Conservation (phyloP, 2,797 vertebrate species). For the Scomberomorus guttatus region DNA sequence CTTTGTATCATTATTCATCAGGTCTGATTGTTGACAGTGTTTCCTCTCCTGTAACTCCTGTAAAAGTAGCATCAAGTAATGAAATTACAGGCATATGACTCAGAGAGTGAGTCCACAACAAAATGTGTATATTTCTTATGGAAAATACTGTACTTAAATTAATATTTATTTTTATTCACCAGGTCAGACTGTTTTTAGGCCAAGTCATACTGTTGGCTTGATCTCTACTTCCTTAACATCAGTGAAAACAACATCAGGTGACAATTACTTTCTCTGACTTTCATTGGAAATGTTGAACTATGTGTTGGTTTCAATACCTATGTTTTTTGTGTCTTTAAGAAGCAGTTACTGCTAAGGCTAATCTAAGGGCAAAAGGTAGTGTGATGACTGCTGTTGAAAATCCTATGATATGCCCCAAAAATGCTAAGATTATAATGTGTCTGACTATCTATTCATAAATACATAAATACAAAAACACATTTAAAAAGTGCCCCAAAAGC, state of each 20-base stretch:
- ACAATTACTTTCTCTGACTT: background rate
- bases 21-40: background rate
- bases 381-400: no score
- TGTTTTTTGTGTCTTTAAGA: no score
- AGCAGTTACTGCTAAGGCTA: no score
- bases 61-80: background rate
- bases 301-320: no score
- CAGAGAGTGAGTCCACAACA: background rate
- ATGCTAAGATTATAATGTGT: no score
- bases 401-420: no score
- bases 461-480: no score
- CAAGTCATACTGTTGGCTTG: background rate
- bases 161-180: background rate
- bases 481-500: no score
- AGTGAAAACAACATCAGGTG: conserved; percentile 1
- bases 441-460: no score
- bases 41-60: background rate
- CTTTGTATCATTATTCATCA: background rate
- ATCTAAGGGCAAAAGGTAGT: no score
- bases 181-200: background rate
- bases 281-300: no score
- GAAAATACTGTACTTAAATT: background rate
- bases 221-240: background rate
- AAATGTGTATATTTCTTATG: background rate
- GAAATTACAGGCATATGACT: background rate